These are phyloP conservation scores for Sicus ferrugineus DNA, from an alignment of 2,888 invertebrate genomes.

Conservation along the genomic window DNA sequence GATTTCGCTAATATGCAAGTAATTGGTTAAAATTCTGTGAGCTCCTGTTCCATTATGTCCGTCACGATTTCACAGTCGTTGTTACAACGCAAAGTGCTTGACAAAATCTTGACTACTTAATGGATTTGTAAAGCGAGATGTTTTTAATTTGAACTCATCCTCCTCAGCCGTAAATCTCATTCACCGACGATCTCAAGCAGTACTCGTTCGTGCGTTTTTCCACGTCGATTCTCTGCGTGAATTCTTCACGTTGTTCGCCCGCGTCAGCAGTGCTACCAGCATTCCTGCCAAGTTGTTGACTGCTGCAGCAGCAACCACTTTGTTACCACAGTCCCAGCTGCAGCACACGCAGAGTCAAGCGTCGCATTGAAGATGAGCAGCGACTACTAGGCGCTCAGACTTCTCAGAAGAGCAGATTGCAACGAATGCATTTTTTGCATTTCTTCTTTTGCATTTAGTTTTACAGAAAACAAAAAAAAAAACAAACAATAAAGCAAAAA, in stretches of 20 bases:
- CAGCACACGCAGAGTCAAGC: background rate
- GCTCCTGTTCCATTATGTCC: too few species aligned
- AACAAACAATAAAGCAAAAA: background rate
- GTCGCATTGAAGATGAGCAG: conserved; percentile 31
- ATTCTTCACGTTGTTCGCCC: background rate
- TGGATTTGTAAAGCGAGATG: too few species aligned
- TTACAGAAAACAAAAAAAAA: background rate
- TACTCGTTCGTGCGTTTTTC: background rate
- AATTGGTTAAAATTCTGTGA: too few species aligned
- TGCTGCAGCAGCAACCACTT: background rate
- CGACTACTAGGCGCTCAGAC: conserved; percentile 26
- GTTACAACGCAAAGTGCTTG: too few species aligned
- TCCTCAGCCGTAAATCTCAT: background rate
- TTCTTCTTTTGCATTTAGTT: conserved; percentile 12
- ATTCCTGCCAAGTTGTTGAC: too few species aligned
- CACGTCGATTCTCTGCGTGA: background rate
- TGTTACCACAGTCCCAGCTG: background rate
- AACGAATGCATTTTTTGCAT: conserved; percentile 22
- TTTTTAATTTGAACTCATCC: too few species aligned
- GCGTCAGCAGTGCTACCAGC: background rate
- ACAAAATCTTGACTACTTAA: too few species aligned
- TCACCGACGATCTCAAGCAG: background rate
- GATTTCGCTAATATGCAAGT: too few species aligned
- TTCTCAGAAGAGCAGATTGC: background rate
- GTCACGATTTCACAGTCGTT: too few species aligned